Evolutionary conservation across 2,888 invertebrate genomes (phyloP).

Genomic region (Anoplius nigerrimus): DNA sequence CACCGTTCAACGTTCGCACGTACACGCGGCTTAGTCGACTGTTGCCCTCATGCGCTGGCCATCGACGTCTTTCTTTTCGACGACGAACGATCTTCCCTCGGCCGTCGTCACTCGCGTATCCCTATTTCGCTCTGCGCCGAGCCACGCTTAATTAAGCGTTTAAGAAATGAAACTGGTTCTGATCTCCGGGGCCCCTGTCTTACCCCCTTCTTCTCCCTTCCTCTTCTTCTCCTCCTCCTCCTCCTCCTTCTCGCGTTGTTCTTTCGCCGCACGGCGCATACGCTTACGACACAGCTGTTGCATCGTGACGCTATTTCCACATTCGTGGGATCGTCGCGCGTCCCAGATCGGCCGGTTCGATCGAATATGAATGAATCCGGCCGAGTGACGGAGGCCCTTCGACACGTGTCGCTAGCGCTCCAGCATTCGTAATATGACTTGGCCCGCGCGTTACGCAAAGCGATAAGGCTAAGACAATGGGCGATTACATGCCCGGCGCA

Average conservation of each 20-base stretch:
- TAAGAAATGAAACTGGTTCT: constrained; percentile 74
- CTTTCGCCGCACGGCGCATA: constrained; percentile 33
- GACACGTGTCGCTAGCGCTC: too few species aligned
- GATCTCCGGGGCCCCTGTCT: constrained; percentile 44
- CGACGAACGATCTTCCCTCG: constrained; percentile 62
- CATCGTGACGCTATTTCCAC: constrained; percentile 10
- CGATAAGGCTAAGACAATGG: too few species aligned
- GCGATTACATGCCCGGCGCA: too few species aligned
- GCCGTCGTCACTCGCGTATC: constrained; percentile 65
- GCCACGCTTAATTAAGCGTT: constrained; percentile 74
- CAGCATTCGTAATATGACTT: too few species aligned
- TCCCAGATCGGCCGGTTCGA: not conserved
- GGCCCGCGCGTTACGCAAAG: too few species aligned
- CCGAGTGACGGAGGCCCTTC: too few species aligned
- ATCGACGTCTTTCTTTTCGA: constrained; percentile 45
- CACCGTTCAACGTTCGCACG: constrained; percentile 32
- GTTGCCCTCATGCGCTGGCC: constrained; percentile 12
- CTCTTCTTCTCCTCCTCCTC: too few species aligned
- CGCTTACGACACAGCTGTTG: constrained; percentile 49
- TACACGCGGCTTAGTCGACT: not conserved
- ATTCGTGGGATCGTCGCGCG: too few species aligned
- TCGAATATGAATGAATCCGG: constrained; percentile 1
- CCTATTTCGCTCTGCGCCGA: constrained; percentile 56
- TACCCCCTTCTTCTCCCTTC: too few species aligned
- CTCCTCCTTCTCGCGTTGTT: constrained; percentile 22